Conservation (phyloP, 2,113 vertebrate species). For the Nesospiza acunhae region DNA sequence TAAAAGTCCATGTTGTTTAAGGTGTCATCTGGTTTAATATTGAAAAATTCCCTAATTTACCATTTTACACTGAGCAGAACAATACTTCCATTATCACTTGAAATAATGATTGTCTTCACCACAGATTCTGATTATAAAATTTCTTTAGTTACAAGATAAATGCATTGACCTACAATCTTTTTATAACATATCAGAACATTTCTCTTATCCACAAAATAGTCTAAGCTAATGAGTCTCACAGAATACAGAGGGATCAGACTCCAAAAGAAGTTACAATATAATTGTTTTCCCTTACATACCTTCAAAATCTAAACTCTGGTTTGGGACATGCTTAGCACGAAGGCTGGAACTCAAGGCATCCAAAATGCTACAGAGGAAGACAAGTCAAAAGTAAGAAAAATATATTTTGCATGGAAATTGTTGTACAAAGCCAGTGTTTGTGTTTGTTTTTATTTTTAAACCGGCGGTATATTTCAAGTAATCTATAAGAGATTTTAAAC, state of each 20-base stretch:
- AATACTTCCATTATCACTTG: background rate
- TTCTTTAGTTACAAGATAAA: background rate
- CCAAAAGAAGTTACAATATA: background rate
- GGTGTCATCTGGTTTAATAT: background rate
- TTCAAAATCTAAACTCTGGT: background rate
- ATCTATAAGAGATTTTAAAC: background rate
- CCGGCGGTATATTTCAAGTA: background rate
- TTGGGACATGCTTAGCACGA: background rate
- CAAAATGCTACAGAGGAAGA: background rate
- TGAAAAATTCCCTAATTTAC: background rate
- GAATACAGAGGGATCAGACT: background rate
- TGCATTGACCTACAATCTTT: background rate
- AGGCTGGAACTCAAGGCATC: background rate
- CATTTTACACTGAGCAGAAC: background rate
- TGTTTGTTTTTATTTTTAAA: background rate
- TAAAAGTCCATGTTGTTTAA: background rate
- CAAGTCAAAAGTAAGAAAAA: background rate
- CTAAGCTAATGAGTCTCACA: background rate
- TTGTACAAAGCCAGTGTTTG: background rate
- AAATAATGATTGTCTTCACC: background rate
- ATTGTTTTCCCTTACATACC: background rate
- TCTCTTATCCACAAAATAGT: background rate
- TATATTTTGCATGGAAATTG: background rate
- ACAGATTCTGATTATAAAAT: background rate
- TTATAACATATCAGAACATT: background rate